These are phyloP conservation scores for Macaria liturata DNA, from an alignment of 2,888 invertebrate genomes.

Conservation along the genomic window DNA sequence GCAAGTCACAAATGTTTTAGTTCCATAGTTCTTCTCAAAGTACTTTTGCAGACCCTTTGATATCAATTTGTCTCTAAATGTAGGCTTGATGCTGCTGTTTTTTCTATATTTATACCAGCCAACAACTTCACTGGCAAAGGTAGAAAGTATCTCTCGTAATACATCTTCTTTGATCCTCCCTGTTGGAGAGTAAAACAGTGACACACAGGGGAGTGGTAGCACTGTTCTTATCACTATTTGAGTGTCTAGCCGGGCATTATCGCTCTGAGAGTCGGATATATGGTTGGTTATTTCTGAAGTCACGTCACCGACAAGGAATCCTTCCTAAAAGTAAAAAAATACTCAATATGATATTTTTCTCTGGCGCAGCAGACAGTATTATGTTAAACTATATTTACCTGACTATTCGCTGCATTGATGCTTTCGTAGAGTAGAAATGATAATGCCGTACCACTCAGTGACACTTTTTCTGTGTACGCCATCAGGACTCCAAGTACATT, in stretches of 20 bases:
- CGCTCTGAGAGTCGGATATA: constrained; percentile 87
- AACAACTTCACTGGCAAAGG: constrained; percentile 81
- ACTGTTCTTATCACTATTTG: constrained; percentile 85
- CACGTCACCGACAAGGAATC: constrained; percentile 86
- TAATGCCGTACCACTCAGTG: constrained; percentile 85
- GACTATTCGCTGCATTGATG: constrained; percentile 82
- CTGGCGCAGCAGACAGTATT: too few species aligned
- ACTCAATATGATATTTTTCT: background rate
- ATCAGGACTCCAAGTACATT: constrained; percentile 22
- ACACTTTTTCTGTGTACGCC: constrained; percentile 76
- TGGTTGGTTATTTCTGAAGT: constrained; percentile 85
- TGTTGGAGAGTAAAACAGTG: constrained; percentile 81
- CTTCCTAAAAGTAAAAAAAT: constrained; percentile 64
- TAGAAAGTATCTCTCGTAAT: constrained; percentile 77
- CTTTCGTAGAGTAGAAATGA: constrained; percentile 88
- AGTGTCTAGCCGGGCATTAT: constrained; percentile 83
- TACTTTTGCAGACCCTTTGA: constrained; percentile 84
- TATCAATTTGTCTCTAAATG: constrained; percentile 85
- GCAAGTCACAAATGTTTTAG: constrained; percentile 85
- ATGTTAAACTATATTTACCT: constrained; percentile 60
- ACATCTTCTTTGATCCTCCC: constrained; percentile 83
- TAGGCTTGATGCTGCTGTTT: constrained; percentile 79
- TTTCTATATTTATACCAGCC: constrained; percentile 87
- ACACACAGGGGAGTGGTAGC: constrained; percentile 82
- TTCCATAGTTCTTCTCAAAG: constrained; percentile 78